A percentile compares a stretch with the other conserved stretches of the same genome.
phyloP scores from a whole-genome alignment of 2,797 vertebrate species.

The Argyrosomus regius region DNA sequence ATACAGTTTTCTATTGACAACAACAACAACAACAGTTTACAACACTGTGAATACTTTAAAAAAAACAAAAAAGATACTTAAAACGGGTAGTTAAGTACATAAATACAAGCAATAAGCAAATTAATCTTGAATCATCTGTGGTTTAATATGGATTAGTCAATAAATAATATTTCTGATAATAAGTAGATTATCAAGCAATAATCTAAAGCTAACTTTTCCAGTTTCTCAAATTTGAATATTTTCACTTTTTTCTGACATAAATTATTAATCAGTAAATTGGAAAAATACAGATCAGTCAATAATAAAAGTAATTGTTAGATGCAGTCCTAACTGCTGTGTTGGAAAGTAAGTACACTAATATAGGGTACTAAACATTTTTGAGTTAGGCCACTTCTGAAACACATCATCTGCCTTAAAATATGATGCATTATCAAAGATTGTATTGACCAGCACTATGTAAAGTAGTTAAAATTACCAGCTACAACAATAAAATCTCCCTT shows the following conservation, averaged over 20 bases:
- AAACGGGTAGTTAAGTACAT: neutral
- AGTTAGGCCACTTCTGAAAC: neutral
- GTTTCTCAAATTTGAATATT: neutral
- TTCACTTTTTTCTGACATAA: neutral
- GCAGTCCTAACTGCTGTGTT: too few relatives aligned
- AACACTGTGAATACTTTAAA: too few relatives aligned
- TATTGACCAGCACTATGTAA: neutral
- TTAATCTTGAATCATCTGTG: neutral
- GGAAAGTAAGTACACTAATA: too few relatives aligned
- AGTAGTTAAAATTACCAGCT: too few relatives aligned
- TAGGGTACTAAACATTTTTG: too few relatives aligned
- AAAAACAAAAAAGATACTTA: neutral
- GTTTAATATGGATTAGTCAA: neutral
- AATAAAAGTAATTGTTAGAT: neutral
- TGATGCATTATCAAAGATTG: neutral
- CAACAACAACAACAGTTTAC: too few relatives aligned
- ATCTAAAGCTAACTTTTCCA: neutral
- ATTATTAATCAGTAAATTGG: neutral
- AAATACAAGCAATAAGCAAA: neutral
- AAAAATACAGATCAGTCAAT: neutral
- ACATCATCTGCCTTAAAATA: neutral
- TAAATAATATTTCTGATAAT: neutral
- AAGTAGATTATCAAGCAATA: neutral
- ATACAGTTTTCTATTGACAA: neutral
- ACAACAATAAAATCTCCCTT: neutral